Evolutionary conservation across 2,888 invertebrate genomes (phyloP).

Genomic region (Chymomyza caudatula): DNA sequence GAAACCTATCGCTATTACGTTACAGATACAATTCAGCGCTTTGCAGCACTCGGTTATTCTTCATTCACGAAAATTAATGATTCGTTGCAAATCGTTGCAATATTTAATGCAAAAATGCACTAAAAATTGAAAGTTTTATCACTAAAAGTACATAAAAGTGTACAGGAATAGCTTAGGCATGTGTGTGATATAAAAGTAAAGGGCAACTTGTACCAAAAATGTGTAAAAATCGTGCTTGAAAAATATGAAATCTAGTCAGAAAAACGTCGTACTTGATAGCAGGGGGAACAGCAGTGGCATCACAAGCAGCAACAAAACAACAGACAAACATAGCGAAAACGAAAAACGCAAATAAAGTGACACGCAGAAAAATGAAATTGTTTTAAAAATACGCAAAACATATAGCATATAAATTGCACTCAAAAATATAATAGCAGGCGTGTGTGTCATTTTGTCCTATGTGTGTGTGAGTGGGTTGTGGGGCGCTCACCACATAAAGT

Average conservation of each 20-base stretch:
- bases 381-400: slow-evolving; percentile 50
- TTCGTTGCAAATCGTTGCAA: slow-evolving; percentile 35
- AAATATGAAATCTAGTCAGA: slow-evolving; percentile 63
- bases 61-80: slow-evolving; percentile 49
- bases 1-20: background rate
- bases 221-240: slow-evolving; percentile 38
- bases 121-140: slow-evolving; percentile 33
- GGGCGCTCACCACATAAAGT: background rate
- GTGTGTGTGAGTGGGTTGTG: background rate
- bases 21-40: background rate
- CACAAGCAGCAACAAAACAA: slow-evolving; percentile 22
- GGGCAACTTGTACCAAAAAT: slow-evolving; percentile 19
- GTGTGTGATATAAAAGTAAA: slow-evolving; percentile 7
- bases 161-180: slow-evolving; percentile 15
- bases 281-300: slow-evolving; percentile 41
- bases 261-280: slow-evolving; percentile 48
- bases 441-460: slow-evolving; percentile 6
- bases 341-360: slow-evolving; percentile 67
- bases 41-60: slow-evolving; percentile 36
- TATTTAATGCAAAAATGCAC: slow-evolving; percentile 47
- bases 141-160: slow-evolving; percentile 27
- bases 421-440: slow-evolving; percentile 18
- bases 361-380: slow-evolving; percentile 59
- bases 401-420: slow-evolving; percentile 35
- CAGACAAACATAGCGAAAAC: slow-evolving; percentile 50